Conservation (phyloP, 2,113 vertebrate genomes). For the Proterorhinus semilunaris region DNA sequence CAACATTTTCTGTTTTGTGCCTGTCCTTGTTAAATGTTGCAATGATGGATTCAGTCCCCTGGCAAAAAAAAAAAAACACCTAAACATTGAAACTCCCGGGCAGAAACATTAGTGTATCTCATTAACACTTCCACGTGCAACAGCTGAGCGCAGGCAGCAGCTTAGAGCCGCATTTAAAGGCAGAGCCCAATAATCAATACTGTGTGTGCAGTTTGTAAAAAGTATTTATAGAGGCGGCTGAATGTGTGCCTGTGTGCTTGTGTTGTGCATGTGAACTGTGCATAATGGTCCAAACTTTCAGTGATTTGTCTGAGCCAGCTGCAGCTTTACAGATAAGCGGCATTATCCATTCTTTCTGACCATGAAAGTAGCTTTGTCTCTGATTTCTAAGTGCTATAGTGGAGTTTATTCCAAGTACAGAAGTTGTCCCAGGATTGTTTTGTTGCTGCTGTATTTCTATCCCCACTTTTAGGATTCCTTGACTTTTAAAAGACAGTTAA, state of each 20-base stretch:
- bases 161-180: slow-evolving; percentile 47
- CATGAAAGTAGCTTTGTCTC: slow-evolving; percentile 22
- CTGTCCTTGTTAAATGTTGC: neutral
- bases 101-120: slow-evolving; percentile 37
- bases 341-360: slow-evolving; percentile 36
- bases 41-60: neutral
- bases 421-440: neutral
- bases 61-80: neutral
- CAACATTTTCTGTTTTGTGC: no score
- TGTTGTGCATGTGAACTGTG: slow-evolving; percentile 11
- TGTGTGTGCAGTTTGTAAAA: slow-evolving; percentile 45
- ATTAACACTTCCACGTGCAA: slow-evolving; percentile 25
- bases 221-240: slow-evolving; percentile 50
- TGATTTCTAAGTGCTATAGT: neutral
- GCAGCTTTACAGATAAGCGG: slow-evolving; percentile 61
- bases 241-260: slow-evolving; percentile 30
- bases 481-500: neutral
- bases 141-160: slow-evolving; percentile 39
- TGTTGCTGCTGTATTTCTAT: neutral
- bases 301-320: slow-evolving; percentile 61
- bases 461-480: neutral
- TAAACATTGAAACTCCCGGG: slow-evolving; percentile 1
- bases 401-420: neutral
- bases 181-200: slow-evolving; percentile 43
- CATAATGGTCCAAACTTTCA: slow-evolving; percentile 27